Evolutionary conservation across 2,888 invertebrate genomes (phyloP).

Genomic region (Melinaea marsaeus): DNA sequence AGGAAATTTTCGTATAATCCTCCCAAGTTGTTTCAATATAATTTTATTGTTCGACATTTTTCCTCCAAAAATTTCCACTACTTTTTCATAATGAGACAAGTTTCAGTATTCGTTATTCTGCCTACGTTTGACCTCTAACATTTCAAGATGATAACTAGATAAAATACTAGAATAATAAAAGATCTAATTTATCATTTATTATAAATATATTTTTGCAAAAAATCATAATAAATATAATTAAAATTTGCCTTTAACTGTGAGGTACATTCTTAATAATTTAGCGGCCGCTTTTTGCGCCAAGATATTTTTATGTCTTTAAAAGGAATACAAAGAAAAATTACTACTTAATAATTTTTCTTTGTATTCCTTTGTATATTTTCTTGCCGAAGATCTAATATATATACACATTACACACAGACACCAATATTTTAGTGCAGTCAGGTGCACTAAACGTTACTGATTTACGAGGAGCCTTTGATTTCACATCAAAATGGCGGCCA

Average conservation of each 20-base stretch:
- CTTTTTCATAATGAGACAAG: conserved; percentile 23
- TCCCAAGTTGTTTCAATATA: conserved; percentile 14
- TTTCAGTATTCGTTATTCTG: conserved; percentile 21
- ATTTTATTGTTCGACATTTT: conserved; percentile 20
- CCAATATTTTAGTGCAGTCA: conserved; percentile 24
- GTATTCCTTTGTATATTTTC: no score
- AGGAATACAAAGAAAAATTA: conserved; percentile 2
- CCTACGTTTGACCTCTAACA: conserved; percentile 22
- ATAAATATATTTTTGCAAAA: not conserved
- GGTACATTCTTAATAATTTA: no score
- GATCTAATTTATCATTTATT: conserved; percentile 1
- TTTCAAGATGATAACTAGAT: conserved; percentile 10
- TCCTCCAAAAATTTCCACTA: conserved; percentile 13
- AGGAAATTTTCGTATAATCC: not conserved
- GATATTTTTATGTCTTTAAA: no score
- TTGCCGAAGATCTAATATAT: not conserved
- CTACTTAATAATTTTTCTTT: no score
- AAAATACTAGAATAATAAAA: not conserved
- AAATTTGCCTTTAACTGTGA: no score
- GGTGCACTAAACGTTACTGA: conserved; percentile 24
- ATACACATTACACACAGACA: conserved; percentile 1
- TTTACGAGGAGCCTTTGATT: conserved; percentile 9
- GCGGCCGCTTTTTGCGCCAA: no score
- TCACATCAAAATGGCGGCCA: conserved; percentile 6
- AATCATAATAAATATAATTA: no score